phyloP scores from a whole-genome alignment of 2,113 vertebrate species.

The Gasterosteus nipponicus region DNA sequence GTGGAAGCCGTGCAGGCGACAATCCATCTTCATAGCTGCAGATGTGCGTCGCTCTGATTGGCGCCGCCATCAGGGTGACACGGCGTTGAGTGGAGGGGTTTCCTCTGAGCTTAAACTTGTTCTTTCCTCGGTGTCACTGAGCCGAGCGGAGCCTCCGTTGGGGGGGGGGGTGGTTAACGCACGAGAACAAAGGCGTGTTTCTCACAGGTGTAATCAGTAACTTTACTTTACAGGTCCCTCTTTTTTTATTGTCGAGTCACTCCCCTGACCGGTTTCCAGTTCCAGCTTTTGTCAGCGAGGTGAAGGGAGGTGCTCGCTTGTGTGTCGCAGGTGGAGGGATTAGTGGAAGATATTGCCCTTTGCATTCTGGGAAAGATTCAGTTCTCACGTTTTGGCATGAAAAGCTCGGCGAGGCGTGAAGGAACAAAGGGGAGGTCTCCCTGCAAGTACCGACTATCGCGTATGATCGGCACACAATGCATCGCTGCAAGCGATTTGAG shows the following conservation, averaged over 20 bases:
- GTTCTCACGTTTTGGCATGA: not conserved
- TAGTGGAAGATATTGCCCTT: slow-evolving; percentile 10
- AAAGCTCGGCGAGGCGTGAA: not conserved
- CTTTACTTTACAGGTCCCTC: slow-evolving; percentile 60
- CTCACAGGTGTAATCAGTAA: slow-evolving; percentile 73
- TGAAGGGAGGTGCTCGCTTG: slow-evolving; percentile 12
- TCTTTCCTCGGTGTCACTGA: not conserved
- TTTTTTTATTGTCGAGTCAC: slow-evolving; percentile 39
- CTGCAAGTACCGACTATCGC: not conserved
- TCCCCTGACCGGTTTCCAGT: slow-evolving; percentile 40
- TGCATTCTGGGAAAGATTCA: slow-evolving; percentile 1
- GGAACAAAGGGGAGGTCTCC: not conserved
- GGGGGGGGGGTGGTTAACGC: slow-evolving; percentile 13
- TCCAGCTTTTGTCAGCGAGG: slow-evolving; percentile 49
- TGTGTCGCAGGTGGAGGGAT: slow-evolving; percentile 41
- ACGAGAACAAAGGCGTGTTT: slow-evolving; percentile 17
- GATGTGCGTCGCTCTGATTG: slow-evolving; percentile 36
- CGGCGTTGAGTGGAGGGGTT: not conserved
- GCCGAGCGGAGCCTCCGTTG: slow-evolving; percentile 1
- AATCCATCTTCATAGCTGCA: not conserved
- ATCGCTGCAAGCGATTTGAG: not conserved
- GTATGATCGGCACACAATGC: not conserved
- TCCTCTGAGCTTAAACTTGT: not conserved
- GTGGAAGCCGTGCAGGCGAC: not conserved
- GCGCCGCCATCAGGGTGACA: slow-evolving; percentile 14